Evolutionary conservation across 2,797 vertebrate genomes (phyloP).

Genomic region (Synaphobranchus kaupii): DNA sequence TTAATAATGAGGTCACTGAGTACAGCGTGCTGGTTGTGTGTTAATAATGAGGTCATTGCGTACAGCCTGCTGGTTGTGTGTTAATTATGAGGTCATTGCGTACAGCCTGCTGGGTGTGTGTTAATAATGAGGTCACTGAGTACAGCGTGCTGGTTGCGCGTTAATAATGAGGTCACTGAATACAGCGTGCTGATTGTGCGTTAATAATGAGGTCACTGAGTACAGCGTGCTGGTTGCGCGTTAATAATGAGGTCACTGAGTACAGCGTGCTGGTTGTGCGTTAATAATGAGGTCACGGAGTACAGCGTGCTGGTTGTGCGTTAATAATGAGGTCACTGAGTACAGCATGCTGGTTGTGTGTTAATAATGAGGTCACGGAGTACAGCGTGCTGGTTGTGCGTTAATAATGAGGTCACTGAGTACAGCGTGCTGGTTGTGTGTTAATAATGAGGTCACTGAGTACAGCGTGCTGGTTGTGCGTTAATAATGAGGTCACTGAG

Average conservation of each 20-base stretch:
- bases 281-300: too few relatives aligned
- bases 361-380: too few relatives aligned
- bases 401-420: not conserved
- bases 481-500: not conserved
- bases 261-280: not conserved
- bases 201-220: not conserved
- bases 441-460: too few relatives aligned
- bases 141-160: not conserved
- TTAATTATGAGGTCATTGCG: not conserved
- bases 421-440: not conserved
- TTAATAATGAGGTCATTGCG: too few relatives aligned
- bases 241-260: too few relatives aligned
- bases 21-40: not conserved
- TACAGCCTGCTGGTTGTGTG: not conserved
- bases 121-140: not conserved
- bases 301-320: not conserved
- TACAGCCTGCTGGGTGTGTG: not conserved
- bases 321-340: not conserved
- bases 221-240: too few relatives aligned
- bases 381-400: not conserved
- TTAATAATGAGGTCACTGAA: not conserved
- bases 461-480: not conserved
- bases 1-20: not conserved
- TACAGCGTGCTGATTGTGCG: not conserved
- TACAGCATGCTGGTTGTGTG: not conserved